phyloP scores from a whole-genome alignment of 2,888 invertebrate genomes.

The Hemithea aestivaria region DNA sequence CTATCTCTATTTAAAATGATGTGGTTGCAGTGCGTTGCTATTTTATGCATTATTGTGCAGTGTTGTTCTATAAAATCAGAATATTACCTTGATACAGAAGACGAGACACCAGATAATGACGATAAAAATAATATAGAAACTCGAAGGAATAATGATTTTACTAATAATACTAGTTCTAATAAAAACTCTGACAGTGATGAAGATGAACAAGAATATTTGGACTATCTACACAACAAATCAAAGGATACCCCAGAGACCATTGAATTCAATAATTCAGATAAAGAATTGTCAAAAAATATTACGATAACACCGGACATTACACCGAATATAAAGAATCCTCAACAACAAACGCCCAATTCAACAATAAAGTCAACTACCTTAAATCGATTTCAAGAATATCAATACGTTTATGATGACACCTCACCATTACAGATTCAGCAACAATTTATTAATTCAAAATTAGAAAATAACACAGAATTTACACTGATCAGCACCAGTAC shows the following conservation, averaged over 20 bases:
- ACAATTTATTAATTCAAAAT: background rate
- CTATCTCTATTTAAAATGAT: conserved; percentile 1
- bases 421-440: conserved; percentile 1
- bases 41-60: conserved; percentile 1
- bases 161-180: background rate
- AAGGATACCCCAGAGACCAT: background rate
- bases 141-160: background rate
- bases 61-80: conserved; percentile 12
- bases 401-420: conserved; percentile 34
- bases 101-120: conserved; percentile 18
- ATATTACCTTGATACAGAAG: conserved; percentile 22
- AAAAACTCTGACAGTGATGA: background rate
- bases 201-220: background rate
- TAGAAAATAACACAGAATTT: conserved; percentile 1
- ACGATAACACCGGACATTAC: background rate
- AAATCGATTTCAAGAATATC: conserved; percentile 36
- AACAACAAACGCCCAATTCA: background rate
- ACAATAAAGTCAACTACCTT: conserved; percentile 11
- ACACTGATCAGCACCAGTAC: background rate
- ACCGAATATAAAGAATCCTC: background rate
- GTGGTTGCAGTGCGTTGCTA: background rate
- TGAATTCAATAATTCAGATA: no score
- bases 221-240: background rate
- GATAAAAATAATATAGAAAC: conserved; percentile 15
- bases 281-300: background rate